A percentile compares a stretch with the other conserved stretches of the same genome.
Evolutionary conservation across 2,797 vertebrate species (phyloP).

Genomic region (Pteropus rufus): DNA sequence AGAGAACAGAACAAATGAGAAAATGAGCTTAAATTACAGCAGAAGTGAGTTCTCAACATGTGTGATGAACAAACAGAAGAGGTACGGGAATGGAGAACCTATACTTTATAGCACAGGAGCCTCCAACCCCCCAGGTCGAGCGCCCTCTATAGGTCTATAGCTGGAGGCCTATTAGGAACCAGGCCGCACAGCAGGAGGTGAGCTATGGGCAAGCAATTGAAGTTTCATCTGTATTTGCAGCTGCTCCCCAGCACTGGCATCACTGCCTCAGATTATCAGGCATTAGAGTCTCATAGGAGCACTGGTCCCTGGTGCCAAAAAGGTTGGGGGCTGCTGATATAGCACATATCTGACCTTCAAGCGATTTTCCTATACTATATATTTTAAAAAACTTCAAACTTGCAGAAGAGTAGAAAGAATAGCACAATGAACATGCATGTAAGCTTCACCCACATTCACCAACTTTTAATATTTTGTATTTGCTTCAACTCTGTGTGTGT

Average conservation of each 20-base stretch:
- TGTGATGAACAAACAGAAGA: not conserved
- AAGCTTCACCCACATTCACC: not conserved
- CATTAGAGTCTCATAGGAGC: too few relatives aligned
- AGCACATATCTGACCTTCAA: not conserved
- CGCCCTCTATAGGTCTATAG: too few relatives aligned
- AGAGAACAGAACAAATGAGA: not conserved
- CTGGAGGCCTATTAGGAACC: too few relatives aligned
- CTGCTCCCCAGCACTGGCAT: too few relatives aligned
- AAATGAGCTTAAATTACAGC: not conserved
- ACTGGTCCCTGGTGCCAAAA: too few relatives aligned
- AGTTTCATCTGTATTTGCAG: too few relatives aligned
- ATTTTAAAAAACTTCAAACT: not conserved
- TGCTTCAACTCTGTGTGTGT: not conserved
- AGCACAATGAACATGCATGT: not conserved
- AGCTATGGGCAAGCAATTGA: too few relatives aligned
- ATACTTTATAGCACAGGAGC: too few relatives aligned
- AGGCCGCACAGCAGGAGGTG: too few relatives aligned
- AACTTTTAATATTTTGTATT: not conserved
- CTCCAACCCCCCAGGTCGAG: too few relatives aligned
- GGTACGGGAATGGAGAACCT: not conserved
- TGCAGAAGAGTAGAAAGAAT: not conserved
- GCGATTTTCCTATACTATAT: not conserved
- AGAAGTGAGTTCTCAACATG: not conserved
- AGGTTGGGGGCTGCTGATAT: too few relatives aligned
- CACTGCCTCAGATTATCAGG: too few relatives aligned